Percentiles rank a stretch among this genome's conserved stretches.
phyloP scores from a whole-genome alignment of 2,113 vertebrate species.

The human region DNA sequence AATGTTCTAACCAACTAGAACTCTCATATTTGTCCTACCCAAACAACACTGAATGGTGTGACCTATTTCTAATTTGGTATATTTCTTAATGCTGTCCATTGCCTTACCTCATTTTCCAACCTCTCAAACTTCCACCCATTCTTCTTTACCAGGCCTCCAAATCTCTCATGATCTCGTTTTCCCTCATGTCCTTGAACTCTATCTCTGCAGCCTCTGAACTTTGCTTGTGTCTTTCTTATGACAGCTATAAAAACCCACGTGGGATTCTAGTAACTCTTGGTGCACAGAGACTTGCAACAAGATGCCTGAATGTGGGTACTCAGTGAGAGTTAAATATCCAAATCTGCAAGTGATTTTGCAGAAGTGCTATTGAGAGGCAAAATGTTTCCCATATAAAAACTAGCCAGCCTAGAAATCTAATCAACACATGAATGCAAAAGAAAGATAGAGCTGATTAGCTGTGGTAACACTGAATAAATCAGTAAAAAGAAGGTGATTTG shows the following conservation, averaged over 20 bases:
- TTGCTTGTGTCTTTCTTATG: neutral
- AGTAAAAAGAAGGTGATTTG: neutral
- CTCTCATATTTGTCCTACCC: neutral
- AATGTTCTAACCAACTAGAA: neutral
- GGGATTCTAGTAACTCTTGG: neutral
- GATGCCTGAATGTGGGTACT: neutral
- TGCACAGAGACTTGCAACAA: neutral
- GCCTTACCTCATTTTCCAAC: neutral
- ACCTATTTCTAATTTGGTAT: neutral
- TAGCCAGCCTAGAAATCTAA: neutral
- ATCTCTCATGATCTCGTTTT: neutral
- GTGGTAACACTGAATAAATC: conserved; percentile 14
- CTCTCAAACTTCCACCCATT: conserved; percentile 29
- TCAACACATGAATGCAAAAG: neutral
- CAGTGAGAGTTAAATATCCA: neutral
- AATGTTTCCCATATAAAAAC: neutral
- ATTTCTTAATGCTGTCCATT: neutral
- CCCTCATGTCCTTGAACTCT: neutral
- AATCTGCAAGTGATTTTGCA: neutral
- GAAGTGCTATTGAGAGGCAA: neutral
- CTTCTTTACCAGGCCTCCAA: neutral
- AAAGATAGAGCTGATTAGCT: neutral
- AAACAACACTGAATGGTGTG: neutral
- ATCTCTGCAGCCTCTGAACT: neutral
- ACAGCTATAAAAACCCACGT: neutral